These are phyloP conservation scores for Meteorus sp. DNA, from an alignment of 1,140 invertebrate species.

Conservation along the genomic window DNA sequence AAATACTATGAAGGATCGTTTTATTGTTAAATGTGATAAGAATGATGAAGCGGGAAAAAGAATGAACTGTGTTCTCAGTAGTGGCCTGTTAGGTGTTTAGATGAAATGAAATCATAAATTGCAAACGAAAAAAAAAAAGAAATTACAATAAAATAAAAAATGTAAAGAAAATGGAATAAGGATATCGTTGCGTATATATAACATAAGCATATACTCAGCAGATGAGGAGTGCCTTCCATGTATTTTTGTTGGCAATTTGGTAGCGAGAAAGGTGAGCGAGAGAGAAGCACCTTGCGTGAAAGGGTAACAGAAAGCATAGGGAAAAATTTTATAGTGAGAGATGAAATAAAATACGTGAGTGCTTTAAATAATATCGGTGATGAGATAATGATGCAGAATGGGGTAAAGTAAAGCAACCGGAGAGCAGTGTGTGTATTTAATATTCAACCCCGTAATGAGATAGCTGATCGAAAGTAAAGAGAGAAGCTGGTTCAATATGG, in stretches of 20 bases:
- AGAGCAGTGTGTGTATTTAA: constrained; percentile 9
- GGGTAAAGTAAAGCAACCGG: neutral
- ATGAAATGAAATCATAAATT: constrained; percentile 32
- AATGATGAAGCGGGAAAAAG: too few relatives aligned
- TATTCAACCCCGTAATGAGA: constrained; percentile 13
- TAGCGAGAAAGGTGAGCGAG: constrained; percentile 33
- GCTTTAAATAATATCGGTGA: constrained; percentile 30
- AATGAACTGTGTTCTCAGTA: constrained; percentile 56
- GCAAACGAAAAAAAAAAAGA: constrained; percentile 16
- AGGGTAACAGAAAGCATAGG: too few relatives aligned
- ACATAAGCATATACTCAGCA: constrained; percentile 48
- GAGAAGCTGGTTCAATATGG: constrained; percentile 8
- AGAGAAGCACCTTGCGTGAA: too few relatives aligned
- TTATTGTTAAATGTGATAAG: constrained; percentile 52
- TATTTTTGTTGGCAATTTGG: constrained; percentile 59
- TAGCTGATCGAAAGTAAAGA: constrained; percentile 28
- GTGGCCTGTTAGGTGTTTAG: constrained; percentile 59
- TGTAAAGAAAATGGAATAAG: constrained; percentile 1
- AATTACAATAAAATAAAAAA: constrained; percentile 10
- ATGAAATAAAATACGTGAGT: constrained; percentile 44
- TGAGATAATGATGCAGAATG: too few relatives aligned
- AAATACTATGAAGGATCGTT: constrained; percentile 27
- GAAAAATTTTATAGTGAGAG: too few relatives aligned
- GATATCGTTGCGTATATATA: constrained; percentile 24
- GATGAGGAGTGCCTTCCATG: constrained; percentile 59